Conservation (phyloP, 1,140 invertebrate genomes). For the Dryas iulia region DNA sequence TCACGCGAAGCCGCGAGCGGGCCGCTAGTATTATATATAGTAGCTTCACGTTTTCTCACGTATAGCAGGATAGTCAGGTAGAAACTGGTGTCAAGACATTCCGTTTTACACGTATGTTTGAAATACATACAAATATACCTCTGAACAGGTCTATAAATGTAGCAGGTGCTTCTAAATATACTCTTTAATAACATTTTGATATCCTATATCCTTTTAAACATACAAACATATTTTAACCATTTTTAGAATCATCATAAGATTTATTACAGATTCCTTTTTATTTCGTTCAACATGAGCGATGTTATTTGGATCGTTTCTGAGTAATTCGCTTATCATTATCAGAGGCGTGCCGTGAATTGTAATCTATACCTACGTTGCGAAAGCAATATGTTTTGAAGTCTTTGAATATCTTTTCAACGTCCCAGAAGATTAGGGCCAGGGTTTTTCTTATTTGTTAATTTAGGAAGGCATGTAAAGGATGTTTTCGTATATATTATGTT, state of each 20-base stretch:
- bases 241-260: background rate
- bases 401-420: background rate
- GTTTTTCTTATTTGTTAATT: background rate
- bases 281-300: background rate
- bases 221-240: background rate
- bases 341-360: constrained; percentile 26
- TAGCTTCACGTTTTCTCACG: no score
- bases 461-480: background rate
- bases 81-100: no score
- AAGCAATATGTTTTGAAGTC: background rate
- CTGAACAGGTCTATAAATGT: no score
- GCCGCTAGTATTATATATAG: no score
- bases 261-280: background rate
- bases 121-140: no score
- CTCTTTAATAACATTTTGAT: no score
- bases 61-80: no score
- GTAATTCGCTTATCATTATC: constrained; percentile 40
- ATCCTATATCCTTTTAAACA: no score
- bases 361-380: constrained; percentile 4
- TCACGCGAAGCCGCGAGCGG: no score
- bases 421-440: background rate
- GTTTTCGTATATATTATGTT: no score
- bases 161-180: no score
- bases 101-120: no score
- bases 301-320: constrained; percentile 36